Percentiles rank a stretch among this genome's conserved stretches.
These are phyloP conservation scores for Phoenicopterus ruber DNA, from an alignment of 2,113 vertebrate genomes.

Conservation along the genomic window DNA sequence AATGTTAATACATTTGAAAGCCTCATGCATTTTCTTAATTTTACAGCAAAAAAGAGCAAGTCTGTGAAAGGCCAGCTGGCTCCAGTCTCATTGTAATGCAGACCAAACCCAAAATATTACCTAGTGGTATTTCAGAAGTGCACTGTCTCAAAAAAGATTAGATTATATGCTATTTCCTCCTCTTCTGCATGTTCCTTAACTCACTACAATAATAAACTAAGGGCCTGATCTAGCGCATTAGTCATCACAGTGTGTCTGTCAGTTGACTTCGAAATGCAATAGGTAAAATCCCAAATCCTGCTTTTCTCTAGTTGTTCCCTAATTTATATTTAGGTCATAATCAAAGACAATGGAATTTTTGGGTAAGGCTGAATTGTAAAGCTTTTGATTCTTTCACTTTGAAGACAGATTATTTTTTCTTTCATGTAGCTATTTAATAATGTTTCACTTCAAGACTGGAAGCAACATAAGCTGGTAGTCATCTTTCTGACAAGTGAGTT, in stretches of 20 bases:
- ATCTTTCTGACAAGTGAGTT: background rate
- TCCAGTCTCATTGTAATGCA: background rate
- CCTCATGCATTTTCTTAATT: background rate
- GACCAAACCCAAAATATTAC: background rate
- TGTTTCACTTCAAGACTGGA: background rate
- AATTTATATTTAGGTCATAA: background rate
- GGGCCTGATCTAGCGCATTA: background rate
- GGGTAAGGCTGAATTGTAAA: background rate
- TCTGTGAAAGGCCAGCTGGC: background rate
- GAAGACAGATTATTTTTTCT: background rate
- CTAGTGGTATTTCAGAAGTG: background rate
- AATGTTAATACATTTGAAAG: background rate
- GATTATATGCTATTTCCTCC: background rate
- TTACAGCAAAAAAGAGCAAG: background rate
- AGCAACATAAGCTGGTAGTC: background rate
- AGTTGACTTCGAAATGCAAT: background rate
- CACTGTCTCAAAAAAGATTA: background rate
- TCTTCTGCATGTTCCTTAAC: background rate
- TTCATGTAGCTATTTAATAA: background rate
- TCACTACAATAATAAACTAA: background rate
- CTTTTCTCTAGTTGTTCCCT: background rate
- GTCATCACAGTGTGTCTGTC: background rate
- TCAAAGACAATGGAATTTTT: background rate
- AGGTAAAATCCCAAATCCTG: background rate
- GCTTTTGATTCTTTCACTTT: background rate